Evolutionary conservation across 2,113 vertebrate species (phyloP), one percentile per base, ranked within the genome.

Genomic region (Passer montanus): DNA sequence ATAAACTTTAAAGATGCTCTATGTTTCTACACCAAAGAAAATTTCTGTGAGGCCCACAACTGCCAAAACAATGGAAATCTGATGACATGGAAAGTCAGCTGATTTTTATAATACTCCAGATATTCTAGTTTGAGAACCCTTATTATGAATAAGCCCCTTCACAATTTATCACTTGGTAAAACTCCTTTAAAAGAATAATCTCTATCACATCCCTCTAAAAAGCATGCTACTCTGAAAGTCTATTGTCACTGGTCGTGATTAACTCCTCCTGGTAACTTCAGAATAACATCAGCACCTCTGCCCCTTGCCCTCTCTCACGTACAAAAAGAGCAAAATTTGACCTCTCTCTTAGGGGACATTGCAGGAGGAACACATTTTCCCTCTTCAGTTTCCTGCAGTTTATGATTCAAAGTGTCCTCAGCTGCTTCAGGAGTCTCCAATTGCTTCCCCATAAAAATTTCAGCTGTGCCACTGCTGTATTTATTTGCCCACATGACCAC

Each of bases 401-500:
- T 62, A 63, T 26, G 33, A 43, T 33, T 63, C 63, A 50, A 5
- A 11, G 26, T 22, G 46, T 87, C 63, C 72, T 91, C 68, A 69
- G 63, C 43, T 77, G 46, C 75, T 87, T 80, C 91, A 89, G 47
- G 27, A 89, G 44, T 19, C 53, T 90, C 58, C 2, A 9, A 30
- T 47, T 76, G 67, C 43, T 74, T 39, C 64, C 87, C 50, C 79
- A 88, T 37, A 77, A 84, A 70, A 66, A 66, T 35, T 50, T 90
- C 70, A 83, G 53, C 82, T 69, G 47, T 69, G 63, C 41, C 55
- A 73, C 15, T 81, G 39, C 47, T 84, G 44, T 60, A 44, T 95
- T 93, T 89, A 87, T 82, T 90, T 83, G 44, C 37, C 73, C 80
- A 75, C 50, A 41, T 15, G 33, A 87, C n/a, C 75, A 55, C 19